Base-by-base conservation (phyloP, 2,888 invertebrate species). In the Acleris literana region DNA sequence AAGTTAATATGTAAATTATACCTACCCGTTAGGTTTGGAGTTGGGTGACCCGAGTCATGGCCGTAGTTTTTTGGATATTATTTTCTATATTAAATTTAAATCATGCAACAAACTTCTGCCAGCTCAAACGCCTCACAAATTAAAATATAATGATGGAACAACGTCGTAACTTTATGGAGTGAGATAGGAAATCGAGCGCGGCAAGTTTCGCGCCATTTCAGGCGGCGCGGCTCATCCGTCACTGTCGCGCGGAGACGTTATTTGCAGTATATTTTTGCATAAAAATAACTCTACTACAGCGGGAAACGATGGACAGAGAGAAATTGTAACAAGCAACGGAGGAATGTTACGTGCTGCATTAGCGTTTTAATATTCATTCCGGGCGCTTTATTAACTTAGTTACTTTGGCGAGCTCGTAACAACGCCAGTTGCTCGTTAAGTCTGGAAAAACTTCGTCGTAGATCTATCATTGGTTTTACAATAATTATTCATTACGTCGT, bases 221-320 rank as follows among this genome's bases (percentile, higher is more conserved):
- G 67, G 62, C 63, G 60, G 52, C 76, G 68, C 70, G 81, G 73
- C 54, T 77, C 82, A 87, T 90, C 77, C 78, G 77, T 90, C 89
- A 89, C 78, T 82, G 90, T 88, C 88, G 75, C 68, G 68, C 72
- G 69, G 70, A 70, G 68, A 78, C 77, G 78, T 77, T 82, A 81
- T 82, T 79, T 79, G 75, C 80, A 79, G 83, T 84, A 83, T 84
- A 84, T 85, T 85, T 88, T 88, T 87, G 84, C 87, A 68, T 68
- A 64, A 68, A 64, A 68, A 68, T 64, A 63, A 68, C 59, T 61
- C 44, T 56, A 60, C 43, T 56, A 62, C 57, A 29, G 61, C 51
- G 55, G 25, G 60, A 54, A 64, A 52, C 17, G 56, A 51, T 53
- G 66, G 62, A 66, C 62, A 53, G 66, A 62, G 62, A 57, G 57